Conservation (phyloP, 2,113 vertebrate genomes). For the Leiothrix lutea region DNA sequence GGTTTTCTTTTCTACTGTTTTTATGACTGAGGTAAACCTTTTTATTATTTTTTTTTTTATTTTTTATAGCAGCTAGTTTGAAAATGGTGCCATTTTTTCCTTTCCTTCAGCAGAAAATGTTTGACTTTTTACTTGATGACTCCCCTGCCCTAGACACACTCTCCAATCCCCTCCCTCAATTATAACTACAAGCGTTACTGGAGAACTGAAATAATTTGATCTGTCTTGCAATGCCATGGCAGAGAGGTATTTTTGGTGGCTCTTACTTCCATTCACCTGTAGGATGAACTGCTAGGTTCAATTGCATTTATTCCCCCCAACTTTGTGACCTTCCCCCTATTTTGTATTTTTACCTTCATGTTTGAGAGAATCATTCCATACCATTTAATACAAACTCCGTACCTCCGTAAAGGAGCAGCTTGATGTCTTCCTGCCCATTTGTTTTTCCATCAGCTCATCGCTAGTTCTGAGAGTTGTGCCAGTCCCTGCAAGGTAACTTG, state of each 20-base stretch:
- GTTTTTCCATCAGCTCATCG: neutral
- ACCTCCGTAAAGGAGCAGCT: neutral
- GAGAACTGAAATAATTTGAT: neutral
- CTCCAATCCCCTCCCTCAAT: neutral
- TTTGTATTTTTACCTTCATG: neutral
- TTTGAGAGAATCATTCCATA: neutral
- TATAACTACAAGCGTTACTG: neutral
- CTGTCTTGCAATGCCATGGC: neutral
- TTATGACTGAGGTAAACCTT: neutral
- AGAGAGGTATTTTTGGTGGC: neutral
- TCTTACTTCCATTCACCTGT: neutral
- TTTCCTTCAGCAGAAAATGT: neutral
- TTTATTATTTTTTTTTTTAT: neutral
- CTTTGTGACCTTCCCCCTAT: neutral
- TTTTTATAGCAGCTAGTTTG: neutral
- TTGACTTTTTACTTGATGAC: neutral
- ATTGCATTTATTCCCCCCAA: neutral
- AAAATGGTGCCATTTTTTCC: neutral
- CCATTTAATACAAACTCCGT: neutral
- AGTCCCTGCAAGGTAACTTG: neutral
- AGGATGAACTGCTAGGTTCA: neutral
- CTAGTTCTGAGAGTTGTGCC: neutral
- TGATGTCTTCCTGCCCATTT: neutral
- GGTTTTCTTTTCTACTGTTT: slow-evolving; percentile 12
- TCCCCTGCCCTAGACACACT: neutral